phyloP scores from a whole-genome alignment of 2,888 invertebrate species.

The Neocrepidodera transversa region DNA sequence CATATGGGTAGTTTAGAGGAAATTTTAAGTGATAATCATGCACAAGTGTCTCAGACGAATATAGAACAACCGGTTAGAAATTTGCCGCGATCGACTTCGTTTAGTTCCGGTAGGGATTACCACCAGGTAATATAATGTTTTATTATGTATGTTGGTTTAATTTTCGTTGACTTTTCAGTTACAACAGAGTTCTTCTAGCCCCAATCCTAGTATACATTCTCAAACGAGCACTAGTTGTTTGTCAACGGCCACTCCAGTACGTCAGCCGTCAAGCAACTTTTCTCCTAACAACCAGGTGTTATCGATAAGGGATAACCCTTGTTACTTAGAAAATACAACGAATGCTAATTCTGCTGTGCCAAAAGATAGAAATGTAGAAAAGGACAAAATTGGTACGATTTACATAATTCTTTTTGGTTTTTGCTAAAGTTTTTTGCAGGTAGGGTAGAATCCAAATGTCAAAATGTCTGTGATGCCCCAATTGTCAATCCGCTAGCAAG shows the following conservation, averaged over 20 bases:
- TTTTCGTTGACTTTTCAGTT: slow-evolving; percentile 44
- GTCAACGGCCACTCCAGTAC: slow-evolving; percentile 33
- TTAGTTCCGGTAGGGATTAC: slow-evolving; percentile 43
- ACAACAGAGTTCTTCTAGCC: slow-evolving; percentile 37
- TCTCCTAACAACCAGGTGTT: slow-evolving; percentile 39
- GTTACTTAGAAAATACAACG: slow-evolving; percentile 49
- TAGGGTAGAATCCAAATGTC: slow-evolving; percentile 44
- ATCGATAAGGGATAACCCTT: slow-evolving; percentile 52
- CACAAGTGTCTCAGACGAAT: slow-evolving; percentile 35
- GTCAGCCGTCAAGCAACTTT: slow-evolving; percentile 27
- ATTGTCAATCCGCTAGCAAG: slow-evolving; percentile 35
- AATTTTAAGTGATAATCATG: slow-evolving; percentile 58
- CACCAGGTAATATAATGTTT: slow-evolving; percentile 47
- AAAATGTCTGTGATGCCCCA: slow-evolving; percentile 50
- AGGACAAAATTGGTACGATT: slow-evolving; percentile 36
- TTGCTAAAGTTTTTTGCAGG: too few relatives aligned
- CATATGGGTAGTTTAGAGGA: slow-evolving; percentile 76
- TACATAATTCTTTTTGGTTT: neutral
- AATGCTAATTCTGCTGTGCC: slow-evolving; percentile 41
- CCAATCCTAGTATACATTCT: slow-evolving; percentile 53
- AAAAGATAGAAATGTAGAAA: slow-evolving; percentile 39
- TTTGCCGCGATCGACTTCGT: slow-evolving; percentile 51
- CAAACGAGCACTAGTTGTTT: slow-evolving; percentile 39
- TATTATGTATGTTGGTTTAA: too few relatives aligned
- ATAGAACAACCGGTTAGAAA: slow-evolving; percentile 39